Base-by-base conservation (phyloP, 2,888 invertebrate genomes). In the Odiellus spinosus region DNA sequence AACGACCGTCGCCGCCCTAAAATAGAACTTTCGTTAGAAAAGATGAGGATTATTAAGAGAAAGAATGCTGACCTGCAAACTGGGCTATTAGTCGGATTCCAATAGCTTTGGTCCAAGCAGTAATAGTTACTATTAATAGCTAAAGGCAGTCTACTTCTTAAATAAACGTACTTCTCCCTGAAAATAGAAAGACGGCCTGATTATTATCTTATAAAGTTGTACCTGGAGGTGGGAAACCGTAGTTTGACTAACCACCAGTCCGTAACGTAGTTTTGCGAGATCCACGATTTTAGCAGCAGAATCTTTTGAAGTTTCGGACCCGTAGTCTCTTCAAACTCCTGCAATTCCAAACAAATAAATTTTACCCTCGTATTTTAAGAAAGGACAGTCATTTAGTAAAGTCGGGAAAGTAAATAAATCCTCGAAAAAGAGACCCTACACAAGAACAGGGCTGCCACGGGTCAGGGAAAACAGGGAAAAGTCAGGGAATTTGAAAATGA, bases 221-320 rank as follows among this genome's bases (percentile, higher is more conserved):
- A n/a, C n/a, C n/a, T n/a, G n/a, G n/a, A n/a, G n/a, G n/a, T n/a
- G n/a, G n/a, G n/a, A n/a, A n/a, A n/a, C n/a, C n/a, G n/a, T n/a
- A n/a, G n/a, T n/a, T n/a, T n/a, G n/a, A 56, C 64, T 56, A 58
- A 69, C 69, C 70, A 70, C 67, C 70, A 70, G 54, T 70, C 70
- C 38, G 66, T 65, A 32, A 70, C 67, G 59, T 66, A 70, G 57
- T 70, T 69, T 8, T 64, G 64, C 3, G 65, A 60, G 65, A 67
- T 67, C 69, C 68, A 69, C 2, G 69, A 67, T 54, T 67, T 68
- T 33, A 70, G 54, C 18, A 63, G 57, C 10, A 71, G 59, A 43
- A 68, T 59, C 38, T 63, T 58, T 55, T 70, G 69, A 32, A 69
- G 55, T 55, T 65, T 67, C 20, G 60, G 63, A 12, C 67, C 68